These are phyloP conservation scores for Brachyptera putata DNA, from an alignment of 2,888 invertebrate genomes.

Conservation along the genomic window DNA sequence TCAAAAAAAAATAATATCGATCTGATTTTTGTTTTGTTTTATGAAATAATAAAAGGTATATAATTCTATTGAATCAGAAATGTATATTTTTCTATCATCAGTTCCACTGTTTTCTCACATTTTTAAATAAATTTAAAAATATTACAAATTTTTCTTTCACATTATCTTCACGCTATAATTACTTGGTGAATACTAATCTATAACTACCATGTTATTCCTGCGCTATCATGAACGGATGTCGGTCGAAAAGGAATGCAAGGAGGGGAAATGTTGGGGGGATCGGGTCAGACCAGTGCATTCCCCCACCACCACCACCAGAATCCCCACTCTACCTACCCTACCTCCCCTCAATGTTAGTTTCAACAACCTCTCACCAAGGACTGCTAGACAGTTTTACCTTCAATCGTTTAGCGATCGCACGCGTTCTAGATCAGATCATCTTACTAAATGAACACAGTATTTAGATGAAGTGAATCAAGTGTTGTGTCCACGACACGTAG, in stretches of 20 bases:
- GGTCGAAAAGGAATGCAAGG: constrained; percentile 32
- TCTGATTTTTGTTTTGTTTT: too few relatives aligned
- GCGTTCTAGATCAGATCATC: constrained; percentile 5
- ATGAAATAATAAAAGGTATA: too few relatives aligned
- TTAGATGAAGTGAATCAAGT: constrained; percentile 15
- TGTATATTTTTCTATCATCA: too few relatives aligned
- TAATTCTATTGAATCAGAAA: too few relatives aligned
- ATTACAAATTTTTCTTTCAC: too few relatives aligned
- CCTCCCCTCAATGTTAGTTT: constrained; percentile 25
- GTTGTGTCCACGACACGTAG: constrained; percentile 3
- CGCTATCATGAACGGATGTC: neutral
- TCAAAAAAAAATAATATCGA: too few relatives aligned
- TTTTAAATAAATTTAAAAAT: too few relatives aligned
- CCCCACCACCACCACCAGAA: constrained; percentile 24
- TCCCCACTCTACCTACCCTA: constrained; percentile 19
- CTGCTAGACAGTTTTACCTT: constrained; percentile 31
- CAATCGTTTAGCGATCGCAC: constrained; percentile 25
- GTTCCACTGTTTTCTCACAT: too few relatives aligned
- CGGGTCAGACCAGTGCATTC: constrained; percentile 32
- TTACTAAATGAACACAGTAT: constrained; percentile 9
- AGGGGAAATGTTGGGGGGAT: constrained; percentile 26
- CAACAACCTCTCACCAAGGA: constrained; percentile 31
- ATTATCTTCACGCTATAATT: too few relatives aligned
- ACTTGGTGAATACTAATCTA: too few relatives aligned
- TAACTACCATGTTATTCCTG: neutral